These are phyloP conservation scores for Pygoscelis antarcticus DNA, from an alignment of 2,113 vertebrate genomes.

Conservation along the genomic window DNA sequence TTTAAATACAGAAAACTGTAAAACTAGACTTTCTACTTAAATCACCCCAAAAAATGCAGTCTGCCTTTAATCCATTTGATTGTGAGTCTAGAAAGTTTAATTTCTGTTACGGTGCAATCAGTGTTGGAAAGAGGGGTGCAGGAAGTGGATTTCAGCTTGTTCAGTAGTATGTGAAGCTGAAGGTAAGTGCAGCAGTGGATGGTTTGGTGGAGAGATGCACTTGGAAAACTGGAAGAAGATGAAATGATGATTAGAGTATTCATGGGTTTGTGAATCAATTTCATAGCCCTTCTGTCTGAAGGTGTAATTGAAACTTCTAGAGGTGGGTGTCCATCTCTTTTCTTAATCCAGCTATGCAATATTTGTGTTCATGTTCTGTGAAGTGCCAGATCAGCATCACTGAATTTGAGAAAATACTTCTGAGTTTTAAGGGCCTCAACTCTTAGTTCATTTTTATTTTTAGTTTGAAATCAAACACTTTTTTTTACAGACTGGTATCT, in stretches of 20 bases:
- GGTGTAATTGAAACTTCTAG: neutral
- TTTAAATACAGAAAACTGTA: neutral
- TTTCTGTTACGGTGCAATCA: neutral
- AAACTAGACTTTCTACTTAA: neutral
- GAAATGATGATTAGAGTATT: neutral
- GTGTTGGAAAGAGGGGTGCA: neutral
- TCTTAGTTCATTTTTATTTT: neutral
- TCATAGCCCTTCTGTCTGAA: neutral
- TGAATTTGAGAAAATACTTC: neutral
- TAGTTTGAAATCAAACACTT: neutral
- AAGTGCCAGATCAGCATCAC: neutral
- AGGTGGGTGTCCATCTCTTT: neutral
- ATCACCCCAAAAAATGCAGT: neutral
- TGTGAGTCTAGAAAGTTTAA: neutral
- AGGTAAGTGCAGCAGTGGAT: neutral
- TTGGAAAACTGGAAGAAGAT: neutral
- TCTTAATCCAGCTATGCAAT: neutral
- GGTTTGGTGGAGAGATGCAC: neutral
- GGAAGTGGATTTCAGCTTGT: neutral
- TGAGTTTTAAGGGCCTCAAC: neutral
- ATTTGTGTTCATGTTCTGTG: neutral
- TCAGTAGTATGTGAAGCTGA: neutral
- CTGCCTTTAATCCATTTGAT: neutral
- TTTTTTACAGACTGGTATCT: neutral
- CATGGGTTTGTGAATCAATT: neutral